phyloP scores from a whole-genome alignment of 2,888 invertebrate species.

The Eupithecia centaureata region DNA sequence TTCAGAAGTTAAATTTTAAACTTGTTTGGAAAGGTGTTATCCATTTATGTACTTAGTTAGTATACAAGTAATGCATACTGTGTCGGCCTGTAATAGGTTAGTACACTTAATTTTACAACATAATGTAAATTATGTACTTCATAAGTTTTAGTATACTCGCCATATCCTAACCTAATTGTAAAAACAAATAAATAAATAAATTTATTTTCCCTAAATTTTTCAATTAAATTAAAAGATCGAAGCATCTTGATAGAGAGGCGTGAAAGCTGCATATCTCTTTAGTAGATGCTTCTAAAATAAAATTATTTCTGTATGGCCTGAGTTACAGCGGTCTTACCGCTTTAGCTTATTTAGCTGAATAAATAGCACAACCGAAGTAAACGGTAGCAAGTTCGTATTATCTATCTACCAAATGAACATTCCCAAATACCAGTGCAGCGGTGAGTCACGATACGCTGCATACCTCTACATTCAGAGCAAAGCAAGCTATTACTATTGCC shows the following conservation, averaged over 20 bases:
- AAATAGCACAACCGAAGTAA: constrained; percentile 2
- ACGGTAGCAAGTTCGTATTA: neutral
- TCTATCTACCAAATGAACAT: constrained; percentile 40
- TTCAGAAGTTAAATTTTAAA: no score
- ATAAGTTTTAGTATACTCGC: no score
- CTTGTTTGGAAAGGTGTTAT: neutral
- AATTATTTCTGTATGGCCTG: neutral
- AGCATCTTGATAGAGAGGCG: neutral
- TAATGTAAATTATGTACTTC: no score
- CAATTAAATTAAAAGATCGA: no score
- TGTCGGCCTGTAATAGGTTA: no score
- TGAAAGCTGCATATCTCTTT: no score
- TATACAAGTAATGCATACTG: no score
- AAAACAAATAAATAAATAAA: no score
- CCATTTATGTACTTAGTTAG: no score
- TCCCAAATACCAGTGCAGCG: constrained; percentile 46
- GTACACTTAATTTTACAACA: no score
- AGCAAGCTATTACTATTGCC: constrained; percentile 53
- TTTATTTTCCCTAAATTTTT: no score
- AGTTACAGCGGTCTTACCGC: neutral
- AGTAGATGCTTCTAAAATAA: neutral
- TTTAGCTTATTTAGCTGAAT: neutral
- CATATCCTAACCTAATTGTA: no score
- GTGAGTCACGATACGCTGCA: constrained; percentile 56
- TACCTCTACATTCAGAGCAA: constrained; percentile 55